These are phyloP conservation scores for Lottia gigantea DNA, from an alignment of 2,888 invertebrate genomes.

Conservation along the genomic window DNA sequence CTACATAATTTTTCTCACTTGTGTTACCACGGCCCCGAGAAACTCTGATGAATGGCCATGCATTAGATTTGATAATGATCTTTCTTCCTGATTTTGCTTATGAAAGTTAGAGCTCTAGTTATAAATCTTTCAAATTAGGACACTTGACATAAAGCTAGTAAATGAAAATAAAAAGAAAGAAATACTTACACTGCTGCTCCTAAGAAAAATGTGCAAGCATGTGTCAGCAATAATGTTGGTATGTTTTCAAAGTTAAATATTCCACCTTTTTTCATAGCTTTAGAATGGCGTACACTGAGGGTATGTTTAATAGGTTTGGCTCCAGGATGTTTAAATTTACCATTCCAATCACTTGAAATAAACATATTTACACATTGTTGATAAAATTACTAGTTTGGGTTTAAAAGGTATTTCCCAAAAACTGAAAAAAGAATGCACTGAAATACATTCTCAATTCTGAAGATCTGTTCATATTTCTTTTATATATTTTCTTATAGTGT, in stretches of 20 bases:
- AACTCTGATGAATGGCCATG: too few relatives aligned
- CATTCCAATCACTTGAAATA: constrained; percentile 42
- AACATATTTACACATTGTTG: neutral
- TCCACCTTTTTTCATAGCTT: constrained; percentile 43
- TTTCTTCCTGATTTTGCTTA: neutral
- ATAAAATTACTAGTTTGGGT: neutral
- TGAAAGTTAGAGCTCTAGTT: neutral
- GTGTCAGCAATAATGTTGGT: constrained; percentile 51
- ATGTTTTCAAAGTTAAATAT: constrained; percentile 52
- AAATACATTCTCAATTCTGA: too few relatives aligned
- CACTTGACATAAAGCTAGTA: too few relatives aligned
- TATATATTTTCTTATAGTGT: too few relatives aligned
- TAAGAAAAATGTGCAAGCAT: constrained; percentile 56
- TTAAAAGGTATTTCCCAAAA: neutral
- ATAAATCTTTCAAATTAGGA: neutral
- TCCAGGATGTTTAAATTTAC: constrained; percentile 45
- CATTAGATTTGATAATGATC: neutral
- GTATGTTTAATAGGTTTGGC: constrained; percentile 31
- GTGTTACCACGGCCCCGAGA: too few relatives aligned
- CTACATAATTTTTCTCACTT: too few relatives aligned
- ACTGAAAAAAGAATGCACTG: neutral
- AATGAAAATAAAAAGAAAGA: neutral
- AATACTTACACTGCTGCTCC: constrained; percentile 58
- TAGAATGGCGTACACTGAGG: constrained; percentile 50
- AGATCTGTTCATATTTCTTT: too few relatives aligned